phyloP scores from a whole-genome alignment of 2,113 vertebrate species.

The Pipa parva region DNA sequence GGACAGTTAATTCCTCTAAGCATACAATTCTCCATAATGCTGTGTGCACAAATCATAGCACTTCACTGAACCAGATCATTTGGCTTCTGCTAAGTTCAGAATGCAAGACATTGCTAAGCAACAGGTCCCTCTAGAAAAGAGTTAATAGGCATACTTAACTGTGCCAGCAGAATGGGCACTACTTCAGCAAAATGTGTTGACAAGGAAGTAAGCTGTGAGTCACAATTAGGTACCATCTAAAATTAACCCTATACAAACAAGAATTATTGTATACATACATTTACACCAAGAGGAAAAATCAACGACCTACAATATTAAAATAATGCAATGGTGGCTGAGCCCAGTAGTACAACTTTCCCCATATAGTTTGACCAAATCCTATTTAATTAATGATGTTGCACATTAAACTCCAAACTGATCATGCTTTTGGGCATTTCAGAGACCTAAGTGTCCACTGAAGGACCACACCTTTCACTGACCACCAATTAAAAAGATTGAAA shows the following conservation, averaged over 20 bases:
- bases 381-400: too few species aligned
- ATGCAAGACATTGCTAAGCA: background rate
- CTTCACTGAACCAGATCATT: background rate
- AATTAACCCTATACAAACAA: background rate
- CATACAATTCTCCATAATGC: background rate
- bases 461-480: too few species aligned
- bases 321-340: too few species aligned
- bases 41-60: background rate
- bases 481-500: too few species aligned
- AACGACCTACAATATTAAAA: too few species aligned
- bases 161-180: background rate
- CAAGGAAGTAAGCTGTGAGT: background rate
- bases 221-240: background rate
- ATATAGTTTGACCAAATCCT: too few species aligned
- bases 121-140: background rate
- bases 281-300: too few species aligned
- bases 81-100: background rate
- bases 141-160: background rate
- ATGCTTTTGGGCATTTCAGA: too few species aligned
- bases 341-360: too few species aligned
- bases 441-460: too few species aligned
- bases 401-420: too few species aligned
- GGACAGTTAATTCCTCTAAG: background rate
- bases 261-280: too few species aligned
- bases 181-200: background rate